Evolutionary conservation across 2,113 vertebrate species (phyloP), one percentile per base, ranked within the genome.

Genomic region (Chelonoidis abingdonii): DNA sequence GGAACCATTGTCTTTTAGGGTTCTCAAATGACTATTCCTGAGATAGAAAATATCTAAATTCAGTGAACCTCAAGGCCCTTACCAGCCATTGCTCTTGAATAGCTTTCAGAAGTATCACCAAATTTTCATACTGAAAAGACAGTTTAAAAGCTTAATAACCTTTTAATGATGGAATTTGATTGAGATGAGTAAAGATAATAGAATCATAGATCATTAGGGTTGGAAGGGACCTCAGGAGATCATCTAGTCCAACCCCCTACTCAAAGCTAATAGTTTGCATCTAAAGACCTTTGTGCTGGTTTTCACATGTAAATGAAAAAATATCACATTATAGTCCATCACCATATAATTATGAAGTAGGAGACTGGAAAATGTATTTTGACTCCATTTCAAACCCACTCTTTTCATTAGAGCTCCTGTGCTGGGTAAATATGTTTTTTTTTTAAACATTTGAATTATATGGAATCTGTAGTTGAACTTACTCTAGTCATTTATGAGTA

Each of bases 101-200:
- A 81, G 8, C 69, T 41, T 95, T 95, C 38, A 69, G 94, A 88
- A 94, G 52, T 59, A 93, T 12, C 14, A 72, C 69, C 17, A 27
- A 41, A 41, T 95, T 97, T 95, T 95, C 85, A 79, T 93, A 80
- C 31, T 87, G 86, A 92, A 92, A 85, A 53, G 72, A 59, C 47
- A 89, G 54, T 72, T 35, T 91, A 57, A 62, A 85, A 86, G 17
- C 4, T 93, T 97, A 92, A 59, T 88, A 87, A 83, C 47, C 52
- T 91, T 95, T 91, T 88, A 94, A 69, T 52, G 62, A 52, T 29
- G 52, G 49, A 95, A 91, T 90, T 91, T 72, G 25, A 83, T 29
- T 87, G 22, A 86, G 84, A 86, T 87, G 41, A 87, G 54, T 7
- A 59, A 44, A 89, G 65, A 1, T 81, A 86, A 52, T 89, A 31